These are phyloP conservation scores for Pseudobourletiella spinata DNA, from an alignment of 1,140 invertebrate genomes.

Conservation along the genomic window DNA sequence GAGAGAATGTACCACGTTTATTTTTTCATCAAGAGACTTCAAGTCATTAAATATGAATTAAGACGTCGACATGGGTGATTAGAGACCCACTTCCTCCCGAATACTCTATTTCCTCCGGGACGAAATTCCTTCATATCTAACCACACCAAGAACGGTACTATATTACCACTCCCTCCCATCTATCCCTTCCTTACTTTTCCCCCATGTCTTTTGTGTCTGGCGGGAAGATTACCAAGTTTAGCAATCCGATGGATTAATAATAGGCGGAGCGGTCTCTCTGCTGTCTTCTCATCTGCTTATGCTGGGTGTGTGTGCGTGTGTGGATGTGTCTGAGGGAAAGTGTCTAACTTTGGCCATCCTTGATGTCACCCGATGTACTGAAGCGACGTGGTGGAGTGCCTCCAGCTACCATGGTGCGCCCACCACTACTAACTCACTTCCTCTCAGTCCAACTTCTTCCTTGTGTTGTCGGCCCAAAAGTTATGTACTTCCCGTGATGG, in stretches of 20 bases:
- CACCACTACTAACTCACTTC: background rate
- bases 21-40: background rate
- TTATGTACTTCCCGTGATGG: too few relatives aligned
- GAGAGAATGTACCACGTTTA: background rate
- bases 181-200: background rate
- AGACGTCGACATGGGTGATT: conserved; percentile 11
- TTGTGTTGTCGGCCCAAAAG: too few relatives aligned
- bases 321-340: background rate
- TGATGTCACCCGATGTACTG: background rate
- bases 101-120: too few relatives aligned
- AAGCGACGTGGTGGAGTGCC: too few relatives aligned
- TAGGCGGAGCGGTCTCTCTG: background rate
- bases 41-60: conserved; percentile 16
- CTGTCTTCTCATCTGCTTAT: too few relatives aligned
- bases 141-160: too few relatives aligned
- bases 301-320: too few relatives aligned
- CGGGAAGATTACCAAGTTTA: background rate
- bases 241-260: conserved; percentile 4
- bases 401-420: too few relatives aligned
- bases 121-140: too few relatives aligned
- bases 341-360: conserved; percentile 1
- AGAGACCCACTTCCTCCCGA: background rate
- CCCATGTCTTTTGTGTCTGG: background rate
- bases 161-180: background rate
- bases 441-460: too few relatives aligned